Percentiles rank a stretch among this genome's conserved stretches.
These are phyloP conservation scores for Drosophila meridionalis DNA, from an alignment of 2,888 invertebrate species.

Conservation along the genomic window DNA sequence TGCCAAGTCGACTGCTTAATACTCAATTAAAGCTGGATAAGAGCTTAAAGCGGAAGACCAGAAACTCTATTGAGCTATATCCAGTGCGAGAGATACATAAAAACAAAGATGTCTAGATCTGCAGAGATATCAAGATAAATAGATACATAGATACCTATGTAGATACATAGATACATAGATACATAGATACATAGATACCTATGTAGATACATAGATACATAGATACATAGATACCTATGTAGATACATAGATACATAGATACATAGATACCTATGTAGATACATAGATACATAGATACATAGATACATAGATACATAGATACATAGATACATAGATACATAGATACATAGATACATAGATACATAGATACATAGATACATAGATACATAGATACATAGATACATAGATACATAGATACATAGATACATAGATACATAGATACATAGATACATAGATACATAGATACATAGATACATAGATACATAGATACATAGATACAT, in stretches of 20 bases:
- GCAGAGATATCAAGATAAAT: not conserved
- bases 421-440: not conserved
- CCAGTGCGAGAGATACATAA: not conserved
- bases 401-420: not conserved
- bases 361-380: not conserved
- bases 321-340: not conserved
- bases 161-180: not conserved
- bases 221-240: not conserved
- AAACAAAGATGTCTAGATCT: not conserved
- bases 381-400: not conserved
- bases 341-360: not conserved
- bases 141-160: not conserved
- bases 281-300: not conserved
- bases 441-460: not conserved
- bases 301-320: not conserved
- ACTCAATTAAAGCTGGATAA: not conserved
- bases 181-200: not conserved
- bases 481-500: not conserved
- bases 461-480: not conserved
- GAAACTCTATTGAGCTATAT: not conserved
- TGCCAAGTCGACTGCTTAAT: conserved; percentile 2
- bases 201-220: not conserved
- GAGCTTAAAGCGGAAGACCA: not conserved
- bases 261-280: not conserved
- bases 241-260: not conserved